Conservation (phyloP, 1,140 invertebrate genomes). For the Apis laboriosa region DNA sequence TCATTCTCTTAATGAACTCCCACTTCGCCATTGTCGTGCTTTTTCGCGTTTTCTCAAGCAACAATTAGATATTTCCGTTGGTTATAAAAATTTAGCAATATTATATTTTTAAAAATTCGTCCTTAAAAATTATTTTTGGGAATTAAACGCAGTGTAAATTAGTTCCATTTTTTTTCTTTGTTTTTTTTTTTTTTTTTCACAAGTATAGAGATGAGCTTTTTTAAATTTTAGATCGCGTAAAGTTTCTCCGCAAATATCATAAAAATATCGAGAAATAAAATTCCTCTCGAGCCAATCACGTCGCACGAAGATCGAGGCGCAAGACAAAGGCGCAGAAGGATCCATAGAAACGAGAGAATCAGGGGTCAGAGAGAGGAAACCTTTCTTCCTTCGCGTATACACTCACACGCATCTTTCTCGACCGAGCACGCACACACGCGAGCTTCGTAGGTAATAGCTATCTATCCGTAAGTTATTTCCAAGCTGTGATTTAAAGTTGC, state of each 20-base stretch:
- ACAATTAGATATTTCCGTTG: not conserved
- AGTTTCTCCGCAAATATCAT: no score
- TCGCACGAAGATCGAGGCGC: not conserved
- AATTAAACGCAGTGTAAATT: not conserved
- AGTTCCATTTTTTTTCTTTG: no score
- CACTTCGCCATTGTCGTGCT: not conserved
- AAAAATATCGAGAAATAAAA: not conserved
- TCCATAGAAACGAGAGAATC: conserved; percentile 38
- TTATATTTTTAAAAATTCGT: not conserved
- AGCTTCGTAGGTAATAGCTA: conserved; percentile 62
- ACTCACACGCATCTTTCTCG: conserved; percentile 13
- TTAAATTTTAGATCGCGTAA: no score
- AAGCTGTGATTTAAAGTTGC: conserved; percentile 66
- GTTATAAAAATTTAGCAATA: not conserved
- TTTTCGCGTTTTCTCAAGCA: not conserved
- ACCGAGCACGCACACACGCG: conserved; percentile 48
- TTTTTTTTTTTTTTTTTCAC: no score
- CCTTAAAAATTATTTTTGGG: no score
- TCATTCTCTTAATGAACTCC: conserved; percentile 8
- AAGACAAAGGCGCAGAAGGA: conserved; percentile 30
- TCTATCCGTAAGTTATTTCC: conserved; percentile 67
- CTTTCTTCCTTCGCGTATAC: not conserved
- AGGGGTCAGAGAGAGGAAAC: conserved; percentile 53
- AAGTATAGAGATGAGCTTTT: no score
- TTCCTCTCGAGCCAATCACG: not conserved